Base-by-base conservation (phyloP, 2,797 vertebrate species). In the Anguilla megastoma region DNA sequence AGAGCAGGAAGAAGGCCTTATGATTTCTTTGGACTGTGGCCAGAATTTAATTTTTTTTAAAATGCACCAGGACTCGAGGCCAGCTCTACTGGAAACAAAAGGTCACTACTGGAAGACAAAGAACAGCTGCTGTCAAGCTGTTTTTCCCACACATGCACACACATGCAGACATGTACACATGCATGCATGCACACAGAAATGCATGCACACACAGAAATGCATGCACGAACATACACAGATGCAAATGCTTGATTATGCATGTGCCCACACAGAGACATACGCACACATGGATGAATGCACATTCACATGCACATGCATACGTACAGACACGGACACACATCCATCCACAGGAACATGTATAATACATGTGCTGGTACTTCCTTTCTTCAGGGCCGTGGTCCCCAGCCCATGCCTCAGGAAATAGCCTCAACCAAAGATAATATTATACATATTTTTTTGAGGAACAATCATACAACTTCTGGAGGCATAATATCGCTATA, bases 91-190 rank as follows among this genome's bases (percentile, higher is more conserved):
- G 21, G 12, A 50, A 45, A 45, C 16, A 50, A 48, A 82, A 82
- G 41, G 45, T 50, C 79, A 82, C 41, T 45, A 14, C 45, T 48
- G 45, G 45, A 50, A 50, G 79, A 50, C 6, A 82, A 82, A 48
- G 21, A 82, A 48, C 45, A 82, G 79, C 79, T 82, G 79, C 6
- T n/a, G 18, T 82, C 79, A 48, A 82, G 79, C 79, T 82, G 41
- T n/a, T 8, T 50, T 82, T 82, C 41, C 79, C 79, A 82, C 79
- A 82, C 18, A 82, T 45, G 16, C 74, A 82, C 45, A 50, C 74
- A 45, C 74, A 45, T 8, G 21, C 36, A 79, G 6, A 74, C 30
- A n/a, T 21, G 24, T n/a, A 10, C 21, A 66, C 63, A 69, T 27
- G 9, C 24, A 69, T n/a, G 1, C 63, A n/a, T n/a, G n/a, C 30